Evolutionary conservation across 2,888 invertebrate species (phyloP).

Genomic region (Epinotia demarniana): DNA sequence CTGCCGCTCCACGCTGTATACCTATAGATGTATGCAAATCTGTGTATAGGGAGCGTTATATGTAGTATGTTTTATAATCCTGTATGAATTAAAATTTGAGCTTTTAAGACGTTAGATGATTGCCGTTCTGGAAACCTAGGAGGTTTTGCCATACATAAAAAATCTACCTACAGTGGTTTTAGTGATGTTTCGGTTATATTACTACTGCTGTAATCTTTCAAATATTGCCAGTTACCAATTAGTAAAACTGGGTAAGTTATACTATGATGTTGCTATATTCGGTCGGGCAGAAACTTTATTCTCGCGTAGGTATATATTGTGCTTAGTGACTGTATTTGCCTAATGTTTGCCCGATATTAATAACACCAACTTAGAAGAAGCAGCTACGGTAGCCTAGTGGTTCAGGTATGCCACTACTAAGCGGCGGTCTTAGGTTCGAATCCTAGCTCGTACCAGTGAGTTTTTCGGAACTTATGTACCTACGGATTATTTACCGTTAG

Average conservation of each 20-base stretch:
- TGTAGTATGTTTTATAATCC: background rate
- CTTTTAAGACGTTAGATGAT: background rate
- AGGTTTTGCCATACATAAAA: background rate
- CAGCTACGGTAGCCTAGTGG: no score
- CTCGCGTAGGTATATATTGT: no score
- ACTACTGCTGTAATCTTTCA: background rate
- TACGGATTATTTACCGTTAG: no score
- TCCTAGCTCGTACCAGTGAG: no score
- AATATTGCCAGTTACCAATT: background rate
- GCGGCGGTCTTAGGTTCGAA: no score
- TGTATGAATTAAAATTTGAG: background rate
- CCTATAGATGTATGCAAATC: conserved; percentile 13
- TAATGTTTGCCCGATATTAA: no score
- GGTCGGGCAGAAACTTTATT: no score
- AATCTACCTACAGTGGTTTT: background rate
- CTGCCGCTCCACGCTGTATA: conserved; percentile 39
- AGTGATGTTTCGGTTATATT: background rate
- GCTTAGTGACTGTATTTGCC: no score
- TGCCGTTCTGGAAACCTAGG: background rate
- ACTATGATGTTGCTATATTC: background rate
- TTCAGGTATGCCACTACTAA: no score
- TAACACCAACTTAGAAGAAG: no score
- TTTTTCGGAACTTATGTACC: no score
- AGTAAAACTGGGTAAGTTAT: background rate
- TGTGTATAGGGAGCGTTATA: background rate